Base-by-base conservation (phyloP, 2,113 vertebrate genomes). In the Vidua chalybeata region DNA sequence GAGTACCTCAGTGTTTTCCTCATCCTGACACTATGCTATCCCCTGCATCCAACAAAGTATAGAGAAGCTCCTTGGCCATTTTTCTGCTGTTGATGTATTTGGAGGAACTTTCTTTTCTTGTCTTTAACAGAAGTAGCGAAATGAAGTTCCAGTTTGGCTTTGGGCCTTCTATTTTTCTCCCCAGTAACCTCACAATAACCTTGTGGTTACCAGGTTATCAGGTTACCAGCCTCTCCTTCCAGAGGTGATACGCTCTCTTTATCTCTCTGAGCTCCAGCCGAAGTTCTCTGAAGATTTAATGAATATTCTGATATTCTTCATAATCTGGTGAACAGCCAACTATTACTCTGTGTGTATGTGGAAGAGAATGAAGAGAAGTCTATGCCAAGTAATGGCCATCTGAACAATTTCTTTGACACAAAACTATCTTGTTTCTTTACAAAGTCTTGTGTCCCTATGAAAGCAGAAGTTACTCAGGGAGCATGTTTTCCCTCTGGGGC, bases 331-430 rank as follows among this genome's bases (percentile, higher is more conserved):
- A 81, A 54, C 6, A 49, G 69, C 5, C n/a, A 17, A 16, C 24
- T 55, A 43, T 67, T 19, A 14, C 33, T 92, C 51, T 54, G 9
- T 41, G 19, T 59, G 10, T 55, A 28, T 7, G 7, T 62, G 62
- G 12, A 75, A 76, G 31, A 91, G 19, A 49, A 69, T 14, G n/a
- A 75, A 80, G 46, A 86, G 37, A 74, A 84, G 64, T 46, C 37
- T 83, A 3, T 75, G 54, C 68, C 1, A 16, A 68, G 15, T 54
- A 84, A 77, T 54, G 56, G 30, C 45, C 49, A 10, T 30, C 45
- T 49, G 62, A 91, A 84, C 82, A 72, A 82, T 94, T 88, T 77
- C 51, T 88, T 56, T 84, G 84, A 78, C 77, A 91, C 21, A 62
- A 91, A 93, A 89, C 17, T 64, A 15, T 78, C 82, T 48, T 76